A percentile compares a stretch with the other conserved stretches of the same genome.
Evolutionary conservation across 2,888 invertebrate species (phyloP).

Genomic region (Dorcus parallelipipedus): DNA sequence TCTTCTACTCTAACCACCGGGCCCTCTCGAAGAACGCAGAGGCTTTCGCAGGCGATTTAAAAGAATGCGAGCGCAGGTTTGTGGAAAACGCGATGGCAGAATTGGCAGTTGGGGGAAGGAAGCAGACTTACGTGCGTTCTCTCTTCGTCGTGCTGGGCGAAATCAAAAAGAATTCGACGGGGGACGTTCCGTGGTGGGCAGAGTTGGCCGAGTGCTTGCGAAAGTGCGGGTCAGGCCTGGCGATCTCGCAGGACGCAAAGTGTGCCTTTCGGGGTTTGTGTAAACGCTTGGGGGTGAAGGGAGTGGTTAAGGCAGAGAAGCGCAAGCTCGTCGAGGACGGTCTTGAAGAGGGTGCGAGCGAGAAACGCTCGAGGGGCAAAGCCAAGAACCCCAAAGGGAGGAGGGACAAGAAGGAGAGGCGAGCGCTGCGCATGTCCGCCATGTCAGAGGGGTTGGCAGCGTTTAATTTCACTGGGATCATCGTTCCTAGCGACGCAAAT

Average conservation of each 20-base stretch:
- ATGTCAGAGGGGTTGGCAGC: constrained; percentile 49
- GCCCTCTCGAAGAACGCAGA: constrained; percentile 46
- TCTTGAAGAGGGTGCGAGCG: constrained; percentile 26
- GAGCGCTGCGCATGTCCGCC: constrained; percentile 46
- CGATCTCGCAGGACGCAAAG: constrained; percentile 49
- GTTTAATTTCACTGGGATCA: constrained; percentile 30
- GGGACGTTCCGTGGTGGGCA: constrained; percentile 45
- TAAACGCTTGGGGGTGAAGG: constrained; percentile 43
- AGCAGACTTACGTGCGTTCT: constrained; percentile 57
- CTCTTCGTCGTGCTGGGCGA: constrained; percentile 55
- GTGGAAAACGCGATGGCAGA: constrained; percentile 44
- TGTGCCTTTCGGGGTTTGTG: constrained; percentile 50
- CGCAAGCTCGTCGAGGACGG: constrained; percentile 31
- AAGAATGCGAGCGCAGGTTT: constrained; percentile 51
- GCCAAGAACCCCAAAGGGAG: constrained; percentile 42
- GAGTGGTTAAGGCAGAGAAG: constrained; percentile 36
- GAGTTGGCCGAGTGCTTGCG: constrained; percentile 42
- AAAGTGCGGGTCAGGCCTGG: constrained; percentile 42
- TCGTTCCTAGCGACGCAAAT: constrained; percentile 10
- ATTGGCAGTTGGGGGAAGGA: constrained; percentile 31
- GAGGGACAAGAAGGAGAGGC: constrained; percentile 51
- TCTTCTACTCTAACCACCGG: constrained; percentile 62
- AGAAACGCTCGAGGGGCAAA: constrained; percentile 28
- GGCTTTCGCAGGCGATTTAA: constrained; percentile 42
- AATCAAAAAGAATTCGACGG: constrained; percentile 49